Conservation (phyloP, 2,113 vertebrate species). For the Dromiciops gliroides region DNA sequence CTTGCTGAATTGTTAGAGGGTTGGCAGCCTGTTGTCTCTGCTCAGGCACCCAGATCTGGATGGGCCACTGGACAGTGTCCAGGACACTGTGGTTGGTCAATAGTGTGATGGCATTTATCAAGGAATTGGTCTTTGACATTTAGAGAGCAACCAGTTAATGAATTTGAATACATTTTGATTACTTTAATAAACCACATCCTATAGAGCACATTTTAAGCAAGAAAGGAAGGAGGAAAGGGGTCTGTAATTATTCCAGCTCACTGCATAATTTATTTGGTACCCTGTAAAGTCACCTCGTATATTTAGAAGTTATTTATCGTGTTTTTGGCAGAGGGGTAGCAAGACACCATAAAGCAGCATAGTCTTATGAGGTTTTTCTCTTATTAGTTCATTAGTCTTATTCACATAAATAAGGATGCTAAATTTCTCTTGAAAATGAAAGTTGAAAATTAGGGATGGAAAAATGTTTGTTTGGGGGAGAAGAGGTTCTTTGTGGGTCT, state of each 20-base stretch:
- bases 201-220: constrained; percentile 28
- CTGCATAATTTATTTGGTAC: constrained; percentile 13
- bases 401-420: constrained; percentile 16
- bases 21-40: neutral
- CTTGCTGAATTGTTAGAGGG: rapidly evolving
- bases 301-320: constrained; percentile 18
- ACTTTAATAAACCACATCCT: constrained; percentile 15
- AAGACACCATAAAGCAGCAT: neutral
- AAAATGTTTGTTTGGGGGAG: neutral
- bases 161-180: constrained; percentile 31
- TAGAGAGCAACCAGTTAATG: constrained; percentile 19
- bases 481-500: neutral
- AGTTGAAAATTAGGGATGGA: neutral
- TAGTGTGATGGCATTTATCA: neutral
- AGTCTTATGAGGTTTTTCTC: constrained; percentile 17
- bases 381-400: constrained; percentile 27
- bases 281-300: neutral
- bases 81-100: neutral
- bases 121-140: constrained; percentile 18
- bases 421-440: constrained; percentile 45
- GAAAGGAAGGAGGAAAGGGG: neutral
- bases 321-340: constrained; percentile 22
- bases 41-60: neutral
- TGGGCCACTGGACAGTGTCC: neutral
- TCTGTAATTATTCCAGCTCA: constrained; percentile 2